Conservation (phyloP, 1,140 invertebrate species). For the Drosophila grimshawi region DNA sequence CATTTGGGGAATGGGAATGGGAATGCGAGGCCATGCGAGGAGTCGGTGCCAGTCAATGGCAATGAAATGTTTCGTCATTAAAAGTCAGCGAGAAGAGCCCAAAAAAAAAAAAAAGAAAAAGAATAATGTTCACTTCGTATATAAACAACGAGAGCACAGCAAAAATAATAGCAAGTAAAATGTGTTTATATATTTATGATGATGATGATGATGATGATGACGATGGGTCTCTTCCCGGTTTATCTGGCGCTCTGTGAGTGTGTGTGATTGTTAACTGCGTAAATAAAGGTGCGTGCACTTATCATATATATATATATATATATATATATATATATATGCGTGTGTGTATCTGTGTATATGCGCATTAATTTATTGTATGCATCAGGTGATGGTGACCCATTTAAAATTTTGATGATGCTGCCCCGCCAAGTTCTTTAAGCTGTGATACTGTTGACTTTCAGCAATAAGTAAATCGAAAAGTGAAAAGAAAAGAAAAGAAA, state of each 20-base stretch:
- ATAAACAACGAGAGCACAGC: slow-evolving; percentile 52
- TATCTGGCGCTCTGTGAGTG: background rate
- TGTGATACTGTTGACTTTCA: background rate
- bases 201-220: slow-evolving; percentile 35
- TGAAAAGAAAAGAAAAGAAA: too few species aligned
- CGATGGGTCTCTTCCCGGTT: background rate
- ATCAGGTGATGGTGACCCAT: slow-evolving; percentile 49
- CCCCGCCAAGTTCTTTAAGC: background rate
- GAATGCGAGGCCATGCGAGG: background rate
- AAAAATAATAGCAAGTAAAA: slow-evolving; percentile 61
- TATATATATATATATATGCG: background rate
- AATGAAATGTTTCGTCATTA: slow-evolving; percentile 66
- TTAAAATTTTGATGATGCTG: slow-evolving; percentile 41
- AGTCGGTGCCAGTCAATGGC: slow-evolving; percentile 23
- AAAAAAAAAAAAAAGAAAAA: slow-evolving; percentile 32
- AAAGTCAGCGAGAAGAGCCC: slow-evolving; percentile 30
- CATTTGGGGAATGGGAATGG: slow-evolving; percentile 15
- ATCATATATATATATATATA: slow-evolving; percentile 1
- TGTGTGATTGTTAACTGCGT: slow-evolving; percentile 9
- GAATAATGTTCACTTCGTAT: slow-evolving; percentile 54
- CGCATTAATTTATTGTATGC: slow-evolving; percentile 43
- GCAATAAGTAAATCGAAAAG: too few species aligned
- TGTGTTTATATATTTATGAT: slow-evolving; percentile 50
- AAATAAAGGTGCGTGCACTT: slow-evolving; percentile 19
- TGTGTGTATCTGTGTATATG: slow-evolving; percentile 4